A percentile compares a stretch with the other conserved stretches of the same genome.
Evolutionary conservation across 1,140 invertebrate species (phyloP).

Genomic region (Pachypeltis micranthus): DNA sequence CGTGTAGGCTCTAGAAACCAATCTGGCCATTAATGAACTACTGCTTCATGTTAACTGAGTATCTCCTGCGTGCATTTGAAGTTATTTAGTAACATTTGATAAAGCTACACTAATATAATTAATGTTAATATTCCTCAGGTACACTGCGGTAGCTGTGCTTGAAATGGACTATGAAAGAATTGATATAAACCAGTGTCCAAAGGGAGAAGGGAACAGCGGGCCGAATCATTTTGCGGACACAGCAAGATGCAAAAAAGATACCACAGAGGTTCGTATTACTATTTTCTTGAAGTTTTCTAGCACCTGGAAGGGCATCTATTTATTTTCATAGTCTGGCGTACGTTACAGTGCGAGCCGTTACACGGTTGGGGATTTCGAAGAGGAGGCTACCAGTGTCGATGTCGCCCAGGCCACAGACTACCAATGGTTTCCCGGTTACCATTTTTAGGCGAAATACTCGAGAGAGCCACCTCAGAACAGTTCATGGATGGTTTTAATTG

Average conservation of each 20-base stretch:
- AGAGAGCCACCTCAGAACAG: conserved; percentile 80
- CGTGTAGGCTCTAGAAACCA: too few species aligned
- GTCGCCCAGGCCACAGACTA: conserved; percentile 76
- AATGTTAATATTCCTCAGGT: conserved; percentile 44
- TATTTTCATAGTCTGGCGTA: too few species aligned
- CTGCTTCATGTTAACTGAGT: too few species aligned
- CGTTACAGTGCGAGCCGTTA: conserved; percentile 80
- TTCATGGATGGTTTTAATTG: conserved; percentile 90
- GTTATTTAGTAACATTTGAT: too few species aligned
- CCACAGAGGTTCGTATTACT: conserved; percentile 64
- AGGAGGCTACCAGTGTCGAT: conserved; percentile 92
- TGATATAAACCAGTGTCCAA: conserved; percentile 95
- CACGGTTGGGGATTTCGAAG: conserved; percentile 90
- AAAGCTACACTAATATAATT: conserved; percentile 3
- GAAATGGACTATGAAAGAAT: conserved; percentile 96
- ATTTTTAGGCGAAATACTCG: conserved; percentile 85
- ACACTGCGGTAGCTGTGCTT: conserved; percentile 81
- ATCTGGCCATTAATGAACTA: too few species aligned
- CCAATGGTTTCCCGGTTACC: conserved; percentile 77
- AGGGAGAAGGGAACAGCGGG: conserved; percentile 70
- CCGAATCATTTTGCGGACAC: conserved; percentile 85
- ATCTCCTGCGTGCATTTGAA: too few species aligned
- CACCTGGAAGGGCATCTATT: too few species aligned
- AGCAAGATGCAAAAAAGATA: conserved; percentile 80
- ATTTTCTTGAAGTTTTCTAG: too few species aligned